Evolutionary conservation across 2,113 vertebrate genomes (phyloP).

Genomic region (Pampusana beccarii): DNA sequence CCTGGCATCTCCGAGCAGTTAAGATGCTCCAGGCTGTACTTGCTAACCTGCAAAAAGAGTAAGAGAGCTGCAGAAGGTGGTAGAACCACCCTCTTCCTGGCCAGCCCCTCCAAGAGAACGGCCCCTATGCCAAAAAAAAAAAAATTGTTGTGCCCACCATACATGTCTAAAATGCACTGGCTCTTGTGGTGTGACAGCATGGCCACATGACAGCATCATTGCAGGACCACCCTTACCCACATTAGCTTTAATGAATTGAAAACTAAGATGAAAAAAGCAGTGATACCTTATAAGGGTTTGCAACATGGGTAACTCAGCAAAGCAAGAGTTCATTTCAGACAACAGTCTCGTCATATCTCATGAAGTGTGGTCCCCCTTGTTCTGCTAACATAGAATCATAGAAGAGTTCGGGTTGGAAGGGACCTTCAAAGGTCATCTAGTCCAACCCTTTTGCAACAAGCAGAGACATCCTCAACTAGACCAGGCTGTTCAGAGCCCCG

Average conservation of each 20-base stretch:
- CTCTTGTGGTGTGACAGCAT: neutral
- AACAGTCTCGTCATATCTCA: neutral
- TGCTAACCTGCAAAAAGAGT: neutral
- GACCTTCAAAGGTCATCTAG: no score
- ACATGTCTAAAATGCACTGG: rapidly evolving
- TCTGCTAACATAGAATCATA: neutral
- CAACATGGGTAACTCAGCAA: neutral
- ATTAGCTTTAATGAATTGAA: neutral
- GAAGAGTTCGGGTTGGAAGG: no score
- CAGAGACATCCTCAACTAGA: no score
- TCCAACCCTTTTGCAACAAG: no score
- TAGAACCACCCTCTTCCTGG: neutral
- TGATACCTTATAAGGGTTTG: neutral
- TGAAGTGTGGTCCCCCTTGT: neutral
- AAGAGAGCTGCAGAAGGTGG: neutral
- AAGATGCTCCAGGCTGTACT: neutral
- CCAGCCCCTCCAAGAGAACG: neutral
- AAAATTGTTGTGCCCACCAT: neutral
- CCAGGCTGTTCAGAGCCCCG: no score
- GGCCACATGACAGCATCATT: neutral
- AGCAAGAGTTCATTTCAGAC: neutral
- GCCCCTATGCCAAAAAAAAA: neutral
- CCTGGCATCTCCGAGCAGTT: neutral
- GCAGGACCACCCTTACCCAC: neutral
- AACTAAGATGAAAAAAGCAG: neutral